Evolutionary conservation across 2,888 invertebrate genomes (phyloP).

Genomic region (Drosophila pseudotakahashii): DNA sequence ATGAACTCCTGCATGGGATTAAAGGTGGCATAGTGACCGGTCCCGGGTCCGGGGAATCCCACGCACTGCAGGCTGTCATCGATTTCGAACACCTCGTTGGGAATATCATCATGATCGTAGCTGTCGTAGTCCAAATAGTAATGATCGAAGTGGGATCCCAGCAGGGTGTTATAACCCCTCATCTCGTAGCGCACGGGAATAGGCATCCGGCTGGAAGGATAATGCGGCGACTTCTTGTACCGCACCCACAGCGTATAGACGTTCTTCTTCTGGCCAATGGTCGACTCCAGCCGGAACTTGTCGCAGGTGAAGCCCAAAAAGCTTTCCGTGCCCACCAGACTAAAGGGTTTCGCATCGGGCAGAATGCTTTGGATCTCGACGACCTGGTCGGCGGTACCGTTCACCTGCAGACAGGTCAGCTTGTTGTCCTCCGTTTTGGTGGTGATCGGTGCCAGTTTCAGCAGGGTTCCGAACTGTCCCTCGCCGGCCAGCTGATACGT

Average conservation of each 20-base stretch:
- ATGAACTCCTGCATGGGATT: conserved; percentile 98
- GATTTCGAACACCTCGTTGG: conserved; percentile 89
- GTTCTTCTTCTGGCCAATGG: conserved; percentile 91
- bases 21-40: conserved; percentile 91
- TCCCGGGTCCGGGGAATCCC: conserved; percentile 96
- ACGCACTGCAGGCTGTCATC: conserved; percentile 88
- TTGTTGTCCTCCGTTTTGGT: conserved; percentile 89
- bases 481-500: conserved; percentile 91
- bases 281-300: conserved; percentile 90
- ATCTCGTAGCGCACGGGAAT: conserved; percentile 95
- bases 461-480: conserved; percentile 88
- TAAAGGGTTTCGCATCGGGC: conserved; percentile 92
- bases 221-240: conserved; percentile 87
- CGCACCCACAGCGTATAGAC: conserved; percentile 95
- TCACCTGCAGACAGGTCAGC: conserved; percentile 92
- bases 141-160: conserved; percentile 98
- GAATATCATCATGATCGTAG: conserved; percentile 88
- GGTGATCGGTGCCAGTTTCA: conserved; percentile 94
- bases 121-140: conserved; percentile 93
- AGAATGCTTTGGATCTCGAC: conserved; percentile 91
- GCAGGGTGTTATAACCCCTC: conserved; percentile 94
- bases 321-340: conserved; percentile 88
- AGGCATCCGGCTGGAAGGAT: conserved; percentile 85
- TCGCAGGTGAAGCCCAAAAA: conserved; percentile 89
- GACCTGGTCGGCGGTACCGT: conserved; percentile 88